Evolutionary conservation across 2,797 vertebrate species (phyloP).

Genomic region (Ammospiza maritima): DNA sequence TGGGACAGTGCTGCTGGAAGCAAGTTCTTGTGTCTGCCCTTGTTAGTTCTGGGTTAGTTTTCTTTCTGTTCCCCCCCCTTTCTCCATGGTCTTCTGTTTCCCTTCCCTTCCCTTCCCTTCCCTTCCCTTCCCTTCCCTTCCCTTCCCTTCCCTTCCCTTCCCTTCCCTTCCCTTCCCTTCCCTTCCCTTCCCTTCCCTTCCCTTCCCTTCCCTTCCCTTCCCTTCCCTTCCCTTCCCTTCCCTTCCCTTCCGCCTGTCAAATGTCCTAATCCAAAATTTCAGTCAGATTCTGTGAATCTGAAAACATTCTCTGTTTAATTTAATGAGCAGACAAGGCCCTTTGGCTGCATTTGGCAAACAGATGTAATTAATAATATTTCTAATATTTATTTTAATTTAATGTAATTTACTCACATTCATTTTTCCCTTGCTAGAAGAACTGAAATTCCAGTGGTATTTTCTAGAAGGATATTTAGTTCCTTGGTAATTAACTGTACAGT

Average conservation of each 20-base stretch:
- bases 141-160: too few relatives aligned
- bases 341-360: not conserved
- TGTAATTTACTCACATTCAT: not conserved
- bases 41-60: not conserved
- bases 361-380: not conserved
- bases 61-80: not conserved
- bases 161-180: too few relatives aligned
- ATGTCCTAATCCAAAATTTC: not conserved
- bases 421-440: not conserved
- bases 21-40: not conserved
- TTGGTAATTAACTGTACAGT: not conserved
- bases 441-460: not conserved
- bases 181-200: too few relatives aligned
- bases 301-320: not conserved
- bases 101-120: not conserved
- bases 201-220: too few relatives aligned
- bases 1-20: not conserved
- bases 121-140: too few relatives aligned
- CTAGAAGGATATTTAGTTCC: not conserved
- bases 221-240: too few relatives aligned
- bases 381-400: slow-evolving; percentile 53
- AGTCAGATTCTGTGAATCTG: slow-evolving; percentile 18
- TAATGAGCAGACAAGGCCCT: not conserved
- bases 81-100: not conserved
- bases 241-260: not conserved